These are phyloP conservation scores for Sphenodon punctatus DNA, from an alignment of 2,797 vertebrate genomes.

Conservation along the genomic window DNA sequence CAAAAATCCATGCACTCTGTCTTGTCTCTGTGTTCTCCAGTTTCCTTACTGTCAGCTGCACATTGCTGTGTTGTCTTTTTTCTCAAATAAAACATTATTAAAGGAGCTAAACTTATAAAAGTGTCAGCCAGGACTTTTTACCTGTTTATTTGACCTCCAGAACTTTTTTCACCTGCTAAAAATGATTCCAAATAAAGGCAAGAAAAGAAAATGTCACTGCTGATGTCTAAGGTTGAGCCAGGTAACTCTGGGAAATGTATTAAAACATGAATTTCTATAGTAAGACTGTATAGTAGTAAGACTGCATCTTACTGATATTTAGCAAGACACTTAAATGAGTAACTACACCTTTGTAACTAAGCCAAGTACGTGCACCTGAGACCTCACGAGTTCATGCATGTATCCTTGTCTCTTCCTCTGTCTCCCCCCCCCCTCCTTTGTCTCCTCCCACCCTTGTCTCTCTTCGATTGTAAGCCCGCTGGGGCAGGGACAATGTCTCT, in stretches of 20 bases:
- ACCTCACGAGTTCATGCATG: too few species aligned
- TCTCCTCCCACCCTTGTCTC: too few species aligned
- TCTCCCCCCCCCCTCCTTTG: too few species aligned
- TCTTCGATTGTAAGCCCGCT: too few species aligned
- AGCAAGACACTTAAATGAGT: too few species aligned
- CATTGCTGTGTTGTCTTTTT: slow-evolving; percentile 3
- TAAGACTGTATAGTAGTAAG: too few species aligned
- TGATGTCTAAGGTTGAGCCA: background rate
- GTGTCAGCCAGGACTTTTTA: background rate
- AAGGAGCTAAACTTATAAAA: background rate
- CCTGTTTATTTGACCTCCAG: background rate
- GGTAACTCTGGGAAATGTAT: background rate
- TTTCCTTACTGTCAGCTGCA: background rate
- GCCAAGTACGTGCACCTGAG: too few species aligned
- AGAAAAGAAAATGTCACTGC: background rate
- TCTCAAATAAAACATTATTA: background rate
- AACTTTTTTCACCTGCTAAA: too few species aligned
- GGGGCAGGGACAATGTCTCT: too few species aligned
- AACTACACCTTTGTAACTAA: too few species aligned
- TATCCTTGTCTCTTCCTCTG: too few species aligned
- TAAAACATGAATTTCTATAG: too few species aligned
- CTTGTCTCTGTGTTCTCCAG: background rate
- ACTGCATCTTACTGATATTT: background rate
- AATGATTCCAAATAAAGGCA: background rate
- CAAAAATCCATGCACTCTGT: background rate